phyloP scores from a whole-genome alignment of 1,140 invertebrate species.

The Diachasmimorpha longicaudata region DNA sequence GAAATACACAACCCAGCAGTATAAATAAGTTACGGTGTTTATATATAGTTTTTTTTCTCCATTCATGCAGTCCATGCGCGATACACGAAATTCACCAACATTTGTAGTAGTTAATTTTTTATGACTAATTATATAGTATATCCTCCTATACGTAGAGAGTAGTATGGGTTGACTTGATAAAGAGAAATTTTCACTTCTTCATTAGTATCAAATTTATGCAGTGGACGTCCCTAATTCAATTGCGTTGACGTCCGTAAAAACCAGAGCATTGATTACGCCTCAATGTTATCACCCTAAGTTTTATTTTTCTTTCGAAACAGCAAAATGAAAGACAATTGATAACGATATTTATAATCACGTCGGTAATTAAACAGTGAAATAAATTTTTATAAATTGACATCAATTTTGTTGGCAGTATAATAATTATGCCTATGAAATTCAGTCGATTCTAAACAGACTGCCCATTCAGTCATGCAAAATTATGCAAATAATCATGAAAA shows the following conservation, averaged over 20 bases:
- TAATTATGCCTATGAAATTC: neutral
- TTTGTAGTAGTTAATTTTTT: constrained; percentile 15
- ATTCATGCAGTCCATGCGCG: neutral
- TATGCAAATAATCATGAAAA: neutral
- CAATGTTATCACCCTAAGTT: neutral
- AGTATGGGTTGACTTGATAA: constrained; percentile 33
- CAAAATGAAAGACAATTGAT: neutral
- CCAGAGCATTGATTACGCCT: constrained; percentile 16
- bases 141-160: constrained; percentile 25
- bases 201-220: constrained; percentile 21
- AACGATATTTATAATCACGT: neutral
- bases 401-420: neutral
- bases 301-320: neutral
- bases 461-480: neutral
- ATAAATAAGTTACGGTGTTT: constrained; percentile 5
- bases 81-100: neutral
- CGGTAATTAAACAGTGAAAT: neutral
- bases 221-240: constrained; percentile 26
- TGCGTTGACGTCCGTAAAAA: constrained; percentile 23
- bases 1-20: constrained; percentile 28
- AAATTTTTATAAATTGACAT: neutral
- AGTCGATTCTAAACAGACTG: neutral
- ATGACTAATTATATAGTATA: constrained; percentile 23
- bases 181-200: constrained; percentile 21
- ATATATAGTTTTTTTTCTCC: constrained; percentile 7